phyloP scores from a whole-genome alignment of 2,888 invertebrate species.

The Lasioglossum lativentre region DNA sequence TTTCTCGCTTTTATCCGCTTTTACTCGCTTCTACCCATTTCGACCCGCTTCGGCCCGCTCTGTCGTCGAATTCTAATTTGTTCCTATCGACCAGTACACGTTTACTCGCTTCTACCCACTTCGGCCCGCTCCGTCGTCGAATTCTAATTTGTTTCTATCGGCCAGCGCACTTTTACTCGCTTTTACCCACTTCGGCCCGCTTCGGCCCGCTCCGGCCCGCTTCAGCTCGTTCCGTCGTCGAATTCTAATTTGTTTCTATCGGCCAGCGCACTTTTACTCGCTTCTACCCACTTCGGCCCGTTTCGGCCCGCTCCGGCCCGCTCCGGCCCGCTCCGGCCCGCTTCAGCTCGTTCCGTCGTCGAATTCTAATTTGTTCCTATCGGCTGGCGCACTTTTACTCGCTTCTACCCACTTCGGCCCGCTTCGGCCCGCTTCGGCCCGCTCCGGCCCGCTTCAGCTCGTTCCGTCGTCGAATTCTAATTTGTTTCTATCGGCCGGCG shows the following conservation, averaged over 20 bases:
- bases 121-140: not conserved
- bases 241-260: conserved; percentile 64
- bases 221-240: not conserved
- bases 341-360: not conserved
- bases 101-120: not conserved
- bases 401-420: not conserved
- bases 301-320: not conserved
- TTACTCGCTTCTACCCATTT: not conserved
- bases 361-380: not conserved
- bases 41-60: not conserved
- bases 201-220: not conserved
- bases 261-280: no score
- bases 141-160: not conserved
- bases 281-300: not conserved
- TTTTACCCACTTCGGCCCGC: not conserved
- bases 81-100: not conserved
- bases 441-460: not conserved
- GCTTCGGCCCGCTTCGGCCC: not conserved
- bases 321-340: not conserved
- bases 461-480: conserved; percentile 53
- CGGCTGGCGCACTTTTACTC: not conserved
- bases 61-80: not conserved
- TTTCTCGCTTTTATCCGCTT: not conserved
- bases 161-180: not conserved
- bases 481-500: conserved; percentile 54